Percentiles rank a stretch among this genome's conserved stretches.
These are phyloP conservation scores for Menidia beryllina DNA, from an alignment of 2,113 vertebrate genomes.

Conservation along the genomic window DNA sequence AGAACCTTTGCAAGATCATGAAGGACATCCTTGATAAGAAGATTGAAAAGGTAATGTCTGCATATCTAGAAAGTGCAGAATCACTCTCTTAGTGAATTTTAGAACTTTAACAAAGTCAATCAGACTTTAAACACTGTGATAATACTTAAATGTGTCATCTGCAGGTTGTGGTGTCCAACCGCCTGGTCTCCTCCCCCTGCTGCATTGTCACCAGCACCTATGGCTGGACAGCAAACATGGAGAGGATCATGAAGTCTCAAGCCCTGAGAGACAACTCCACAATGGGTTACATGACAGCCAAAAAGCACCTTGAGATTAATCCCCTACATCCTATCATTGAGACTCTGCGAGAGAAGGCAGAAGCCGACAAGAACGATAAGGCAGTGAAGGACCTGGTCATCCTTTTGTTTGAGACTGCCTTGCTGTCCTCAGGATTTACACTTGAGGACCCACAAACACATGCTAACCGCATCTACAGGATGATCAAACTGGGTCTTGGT, in stretches of 20 bases:
- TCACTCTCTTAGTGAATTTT: not conserved
- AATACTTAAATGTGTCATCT: not conserved
- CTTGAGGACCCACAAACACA: slow-evolving; percentile 87
- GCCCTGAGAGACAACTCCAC: slow-evolving; percentile 86
- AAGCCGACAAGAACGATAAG: slow-evolving; percentile 86
- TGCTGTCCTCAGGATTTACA: slow-evolving; percentile 87
- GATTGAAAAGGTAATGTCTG: slow-evolving; percentile 82
- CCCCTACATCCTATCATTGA: slow-evolving; percentile 83
- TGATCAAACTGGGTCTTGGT: slow-evolving; percentile 88
- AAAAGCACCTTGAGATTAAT: slow-evolving; percentile 87
- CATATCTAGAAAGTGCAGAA: not conserved
- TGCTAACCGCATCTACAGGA: slow-evolving; percentile 87
- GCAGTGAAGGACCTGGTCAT: slow-evolving; percentile 87
- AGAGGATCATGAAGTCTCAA: slow-evolving; percentile 88
- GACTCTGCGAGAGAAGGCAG: slow-evolving; percentile 83
- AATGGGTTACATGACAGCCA: slow-evolving; percentile 88
- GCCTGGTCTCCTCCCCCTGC: slow-evolving; percentile 84
- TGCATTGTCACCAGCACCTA: slow-evolving; percentile 88
- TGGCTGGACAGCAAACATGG: slow-evolving; percentile 88
- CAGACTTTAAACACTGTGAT: not conserved
- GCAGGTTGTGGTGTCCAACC: slow-evolving; percentile 84
- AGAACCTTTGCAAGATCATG: slow-evolving; percentile 87
- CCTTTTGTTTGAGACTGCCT: slow-evolving; percentile 83
- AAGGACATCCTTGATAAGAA: slow-evolving; percentile 88
- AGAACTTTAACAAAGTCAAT: not conserved